Conservation (phyloP, 2,797 vertebrate species). For the Xyrichtys novacula region DNA sequence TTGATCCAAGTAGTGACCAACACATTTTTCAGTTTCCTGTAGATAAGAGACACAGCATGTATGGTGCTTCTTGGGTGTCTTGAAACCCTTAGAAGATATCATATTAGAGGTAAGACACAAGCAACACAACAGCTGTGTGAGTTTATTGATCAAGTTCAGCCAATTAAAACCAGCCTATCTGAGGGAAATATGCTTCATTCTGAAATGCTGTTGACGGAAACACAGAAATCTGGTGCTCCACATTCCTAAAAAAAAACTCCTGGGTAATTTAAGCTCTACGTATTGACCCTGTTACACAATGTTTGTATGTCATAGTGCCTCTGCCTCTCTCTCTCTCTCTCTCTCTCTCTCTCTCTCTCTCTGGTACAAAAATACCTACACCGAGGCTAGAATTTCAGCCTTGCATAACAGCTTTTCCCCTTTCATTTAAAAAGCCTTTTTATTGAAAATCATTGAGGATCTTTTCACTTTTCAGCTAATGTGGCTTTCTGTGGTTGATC, state of each 20-base stretch:
- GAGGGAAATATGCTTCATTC: conserved; percentile 10
- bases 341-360: conserved; percentile 65
- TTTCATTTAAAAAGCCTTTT: conserved; percentile 40
- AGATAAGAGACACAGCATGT: not conserved
- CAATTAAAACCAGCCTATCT: conserved; percentile 34
- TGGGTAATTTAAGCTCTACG: conserved; percentile 61
- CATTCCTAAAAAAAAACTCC: conserved; percentile 34
- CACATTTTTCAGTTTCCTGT: not conserved
- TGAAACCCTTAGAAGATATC: not conserved
- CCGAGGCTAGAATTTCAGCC: conserved; percentile 53
- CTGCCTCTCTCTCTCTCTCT: conserved; percentile 62
- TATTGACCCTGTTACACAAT: conserved; percentile 74
- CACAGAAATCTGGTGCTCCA: conserved; percentile 46
- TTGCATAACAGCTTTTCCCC: conserved; percentile 62
- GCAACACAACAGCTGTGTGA: conserved; percentile 17
- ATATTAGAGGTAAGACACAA: conserved; percentile 9
- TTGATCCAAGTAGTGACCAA: conserved; percentile 20
- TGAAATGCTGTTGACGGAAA: conserved; percentile 19
- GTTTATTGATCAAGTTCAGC: conserved; percentile 34
- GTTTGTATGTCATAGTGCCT: conserved; percentile 65
- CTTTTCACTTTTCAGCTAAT: conserved; percentile 43
- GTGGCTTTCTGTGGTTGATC: conserved; percentile 18
- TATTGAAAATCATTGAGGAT: conserved; percentile 53
- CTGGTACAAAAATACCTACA: conserved; percentile 61
- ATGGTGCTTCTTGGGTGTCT: conserved; percentile 3